These are phyloP conservation scores for Oryzias javanicus DNA, from an alignment of 2,113 vertebrate species.

Conservation along the genomic window DNA sequence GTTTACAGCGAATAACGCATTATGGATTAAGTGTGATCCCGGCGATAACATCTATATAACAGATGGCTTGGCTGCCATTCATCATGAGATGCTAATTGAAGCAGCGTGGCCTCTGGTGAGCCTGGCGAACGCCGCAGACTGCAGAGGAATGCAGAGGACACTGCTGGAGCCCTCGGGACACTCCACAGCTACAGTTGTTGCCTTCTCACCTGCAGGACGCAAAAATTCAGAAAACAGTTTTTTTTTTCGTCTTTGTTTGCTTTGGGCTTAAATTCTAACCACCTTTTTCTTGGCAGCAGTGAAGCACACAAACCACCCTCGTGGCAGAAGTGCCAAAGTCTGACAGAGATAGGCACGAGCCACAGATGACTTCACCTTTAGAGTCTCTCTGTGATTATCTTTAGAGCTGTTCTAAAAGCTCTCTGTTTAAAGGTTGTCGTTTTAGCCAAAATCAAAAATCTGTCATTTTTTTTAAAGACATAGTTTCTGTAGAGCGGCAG, in stretches of 20 bases:
- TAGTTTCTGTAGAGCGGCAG: no score
- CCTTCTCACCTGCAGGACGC: no score
- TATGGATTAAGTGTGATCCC: constrained; percentile 54
- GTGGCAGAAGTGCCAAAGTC: constrained; percentile 64
- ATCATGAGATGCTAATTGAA: constrained; percentile 64
- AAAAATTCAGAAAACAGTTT: background rate
- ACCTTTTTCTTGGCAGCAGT: constrained; percentile 41
- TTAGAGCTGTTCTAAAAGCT: no score
- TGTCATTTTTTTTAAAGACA: no score
- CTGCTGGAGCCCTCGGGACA: constrained; percentile 26
- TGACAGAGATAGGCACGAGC: constrained; percentile 69
- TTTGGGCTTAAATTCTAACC: constrained; percentile 33
- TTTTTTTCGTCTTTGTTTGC: background rate
- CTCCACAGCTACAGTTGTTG: constrained; percentile 6
- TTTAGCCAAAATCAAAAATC: no score
- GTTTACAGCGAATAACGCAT: constrained; percentile 58
- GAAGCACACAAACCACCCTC: constrained; percentile 33
- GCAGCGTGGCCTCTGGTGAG: constrained; percentile 38
- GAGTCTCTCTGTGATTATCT: no score
- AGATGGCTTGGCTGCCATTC: constrained; percentile 42
- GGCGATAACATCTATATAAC: constrained; percentile 45
- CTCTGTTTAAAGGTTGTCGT: no score
- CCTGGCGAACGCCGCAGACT: constrained; percentile 39
- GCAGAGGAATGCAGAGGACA: constrained; percentile 55
- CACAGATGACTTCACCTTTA: constrained; percentile 55